Conservation (phyloP, 2,113 vertebrate species). For the Rhinolophus ferrumequinum region DNA sequence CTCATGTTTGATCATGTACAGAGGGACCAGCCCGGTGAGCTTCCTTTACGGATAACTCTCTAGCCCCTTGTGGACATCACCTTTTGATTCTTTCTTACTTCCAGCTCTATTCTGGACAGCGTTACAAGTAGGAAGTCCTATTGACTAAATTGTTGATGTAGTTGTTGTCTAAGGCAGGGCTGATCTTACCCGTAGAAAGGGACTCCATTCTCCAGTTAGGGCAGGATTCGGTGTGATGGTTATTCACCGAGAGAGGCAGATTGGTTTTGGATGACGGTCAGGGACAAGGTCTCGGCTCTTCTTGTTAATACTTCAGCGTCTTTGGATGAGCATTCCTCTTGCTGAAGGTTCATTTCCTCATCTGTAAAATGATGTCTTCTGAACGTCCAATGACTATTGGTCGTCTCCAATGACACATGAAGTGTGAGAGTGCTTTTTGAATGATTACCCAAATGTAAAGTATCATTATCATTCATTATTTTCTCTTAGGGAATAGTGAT, state of each 20-base stretch:
- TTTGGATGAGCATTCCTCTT: not conserved
- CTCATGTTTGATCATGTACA: not conserved
- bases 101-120: not conserved
- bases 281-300: not conserved
- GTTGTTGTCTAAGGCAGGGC: not conserved
- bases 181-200: not conserved
- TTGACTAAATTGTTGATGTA: not conserved
- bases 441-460: not conserved
- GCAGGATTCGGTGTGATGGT: not conserved
- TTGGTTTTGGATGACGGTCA: not conserved
- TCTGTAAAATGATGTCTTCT: not conserved
- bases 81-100: not conserved
- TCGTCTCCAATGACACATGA: not conserved
- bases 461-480: not conserved
- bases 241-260: not conserved
- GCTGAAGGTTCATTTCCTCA: not conserved
- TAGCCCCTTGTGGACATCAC: not conserved
- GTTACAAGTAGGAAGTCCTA: not conserved
- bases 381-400: not conserved
- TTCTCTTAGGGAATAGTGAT: conserved; percentile 4
- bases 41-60: not conserved
- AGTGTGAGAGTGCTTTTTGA: not conserved
- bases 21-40: not conserved
- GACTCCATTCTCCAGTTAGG: not conserved
- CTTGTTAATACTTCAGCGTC: not conserved